Evolutionary conservation across 1,140 invertebrate genomes (phyloP).

Genomic region (Trachelipus rathkii): DNA sequence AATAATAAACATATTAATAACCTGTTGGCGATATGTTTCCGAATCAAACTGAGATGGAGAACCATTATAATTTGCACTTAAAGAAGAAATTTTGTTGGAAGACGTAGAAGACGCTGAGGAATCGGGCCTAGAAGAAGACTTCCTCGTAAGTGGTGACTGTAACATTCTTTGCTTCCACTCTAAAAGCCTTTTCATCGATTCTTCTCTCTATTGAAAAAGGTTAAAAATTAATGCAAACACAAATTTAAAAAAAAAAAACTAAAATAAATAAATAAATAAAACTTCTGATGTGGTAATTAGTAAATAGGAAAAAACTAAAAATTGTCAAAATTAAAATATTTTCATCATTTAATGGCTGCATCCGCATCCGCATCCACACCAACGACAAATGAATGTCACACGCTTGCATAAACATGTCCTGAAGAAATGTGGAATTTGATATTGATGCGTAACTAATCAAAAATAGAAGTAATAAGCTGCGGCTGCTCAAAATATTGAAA

Average conservation of each 20-base stretch:
- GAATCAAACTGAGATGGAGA: not conserved
- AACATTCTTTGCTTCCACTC: constrained; percentile 92
- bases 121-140: constrained; percentile 53
- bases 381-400: no score
- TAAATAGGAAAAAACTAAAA: no score
- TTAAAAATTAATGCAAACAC: not conserved
- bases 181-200: constrained; percentile 81
- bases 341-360: no score
- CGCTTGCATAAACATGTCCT: no score
- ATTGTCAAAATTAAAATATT: no score
- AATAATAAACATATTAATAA: not conserved
- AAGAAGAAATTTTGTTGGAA: not conserved
- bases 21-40: not conserved
- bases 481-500: no score
- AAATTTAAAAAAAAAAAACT: not conserved
- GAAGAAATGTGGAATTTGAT: no score
- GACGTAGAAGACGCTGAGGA: not conserved
- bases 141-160: constrained; percentile 77
- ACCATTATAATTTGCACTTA: not conserved
- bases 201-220: constrained; percentile 63
- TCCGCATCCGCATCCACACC: no score
- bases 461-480: no score
- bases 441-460: no score
- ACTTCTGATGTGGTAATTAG: no score
- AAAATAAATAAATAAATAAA: no score